Base-by-base conservation (phyloP, 30 jellyfish, hydroid and myxozoan species). In the Chrysaora quinquecirrha region DNA sequence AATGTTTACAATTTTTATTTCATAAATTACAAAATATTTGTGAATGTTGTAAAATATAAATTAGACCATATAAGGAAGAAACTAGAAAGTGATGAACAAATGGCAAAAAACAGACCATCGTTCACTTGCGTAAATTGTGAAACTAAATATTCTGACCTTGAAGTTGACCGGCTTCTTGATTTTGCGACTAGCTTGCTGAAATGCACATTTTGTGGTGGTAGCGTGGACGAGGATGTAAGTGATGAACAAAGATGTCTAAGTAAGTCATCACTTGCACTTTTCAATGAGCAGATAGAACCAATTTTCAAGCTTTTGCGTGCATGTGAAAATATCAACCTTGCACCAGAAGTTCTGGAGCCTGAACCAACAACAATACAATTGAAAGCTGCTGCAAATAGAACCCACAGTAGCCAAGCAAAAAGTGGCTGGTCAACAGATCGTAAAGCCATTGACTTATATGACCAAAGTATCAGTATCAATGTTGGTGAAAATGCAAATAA, bases 311-410 rank as follows among this genome's bases (percentile, higher is more conserved):
- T 95, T 3, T 78, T 95, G 32, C 88, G 87, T 56, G 97, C 95
- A 31, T 95, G 99, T 79, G 97, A 95, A 47, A 90, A 95, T 49
- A 89, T 95, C 47, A 95, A 85, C 50, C 78, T 95, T 30, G 99
- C 97, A 9, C 99, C 99, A 1, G 97, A 90, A 52, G 97, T 89
- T 2, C 64, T 95, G 50, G 99, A 95, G 66, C 99, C 99, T 21
- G 95, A 96, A 18, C 97, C 97, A 30, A 83, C 97, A 34, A 75
- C 97, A 11, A 87, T 90, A 69, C 97, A 96, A 50, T 25, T 95
- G 34, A 89, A 95, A 46, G 79, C 95, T 24, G 93, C 97, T 58
- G 90, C 86, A 7, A 76, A 61, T 75, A 78, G 88, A 48, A 65
- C 78, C 3, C 87, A 78, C 48, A 32, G 80, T 31, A 33, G 80